Evolutionary conservation across 1,140 invertebrate genomes (phyloP).

Genomic region (Danaus plexippus): DNA sequence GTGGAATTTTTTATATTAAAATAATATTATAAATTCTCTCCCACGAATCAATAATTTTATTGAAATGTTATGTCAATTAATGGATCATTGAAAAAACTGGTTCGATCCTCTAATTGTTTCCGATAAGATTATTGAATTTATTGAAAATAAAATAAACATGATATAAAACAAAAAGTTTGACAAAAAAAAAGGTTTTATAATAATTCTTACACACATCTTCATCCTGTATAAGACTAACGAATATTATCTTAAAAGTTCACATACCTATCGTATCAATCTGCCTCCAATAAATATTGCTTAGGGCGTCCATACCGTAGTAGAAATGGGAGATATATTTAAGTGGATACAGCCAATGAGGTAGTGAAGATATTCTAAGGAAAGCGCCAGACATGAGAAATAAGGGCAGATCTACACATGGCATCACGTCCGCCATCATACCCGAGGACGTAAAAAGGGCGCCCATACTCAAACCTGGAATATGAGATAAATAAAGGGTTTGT

Average conservation of each 20-base stretch:
- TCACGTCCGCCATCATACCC: constrained; percentile 49
- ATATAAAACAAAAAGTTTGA: too few species aligned
- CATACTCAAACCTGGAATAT: constrained; percentile 50
- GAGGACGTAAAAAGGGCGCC: constrained; percentile 47
- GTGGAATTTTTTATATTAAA: too few species aligned
- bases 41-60: too few species aligned
- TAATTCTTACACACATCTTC: constrained; percentile 1
- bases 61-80: too few species aligned
- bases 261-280: constrained; percentile 72
- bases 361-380: constrained; percentile 43
- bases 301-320: constrained; percentile 74
- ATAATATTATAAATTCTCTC: too few species aligned
- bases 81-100: too few species aligned
- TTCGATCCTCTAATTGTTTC: too few species aligned
- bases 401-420: constrained; percentile 51
- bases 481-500: neutral
- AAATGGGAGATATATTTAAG: constrained; percentile 75
- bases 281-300: constrained; percentile 74
- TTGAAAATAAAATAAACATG: too few species aligned
- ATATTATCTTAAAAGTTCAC: constrained; percentile 9
- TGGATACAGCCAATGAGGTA: constrained; percentile 67
- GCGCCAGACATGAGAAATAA: constrained; percentile 59
- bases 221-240: too few species aligned
- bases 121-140: too few species aligned
- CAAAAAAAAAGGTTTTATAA: neutral